phyloP scores from a whole-genome alignment of 30 jellyfish, hydroid and myxozoan genomes.

The Turritopsis rubra region DNA sequence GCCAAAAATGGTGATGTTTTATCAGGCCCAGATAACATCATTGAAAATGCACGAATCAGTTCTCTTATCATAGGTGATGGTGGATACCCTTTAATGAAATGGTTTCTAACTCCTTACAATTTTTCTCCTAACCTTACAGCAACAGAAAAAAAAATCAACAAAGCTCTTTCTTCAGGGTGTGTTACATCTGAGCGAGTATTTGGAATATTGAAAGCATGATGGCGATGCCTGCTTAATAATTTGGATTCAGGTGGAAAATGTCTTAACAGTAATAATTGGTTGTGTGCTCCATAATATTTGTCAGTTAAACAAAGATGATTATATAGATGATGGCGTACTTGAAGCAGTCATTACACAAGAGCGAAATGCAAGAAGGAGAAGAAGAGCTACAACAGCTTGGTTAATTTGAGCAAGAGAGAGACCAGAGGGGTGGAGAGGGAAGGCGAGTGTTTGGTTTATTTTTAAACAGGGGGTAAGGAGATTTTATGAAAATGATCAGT shows the following conservation, averaged over 20 bases:
- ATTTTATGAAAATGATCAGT: too few species aligned
- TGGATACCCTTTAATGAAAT: constrained; percentile 28
- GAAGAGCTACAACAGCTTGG: too few species aligned
- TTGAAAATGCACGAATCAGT: constrained; percentile 7
- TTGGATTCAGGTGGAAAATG: constrained; percentile 35
- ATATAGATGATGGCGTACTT: background rate
- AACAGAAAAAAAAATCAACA: background rate
- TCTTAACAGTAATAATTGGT: constrained; percentile 25
- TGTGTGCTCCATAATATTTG: constrained; percentile 25
- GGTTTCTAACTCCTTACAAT: constrained; percentile 38
- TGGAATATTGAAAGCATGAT: constrained; percentile 39
- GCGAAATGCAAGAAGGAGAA: too few species aligned
- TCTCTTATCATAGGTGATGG: constrained; percentile 41
- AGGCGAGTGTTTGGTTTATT: too few species aligned
- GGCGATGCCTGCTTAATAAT: constrained; percentile 42
- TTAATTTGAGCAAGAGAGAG: too few species aligned
- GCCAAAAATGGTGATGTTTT: constrained; percentile 25
- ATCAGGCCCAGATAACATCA: background rate
- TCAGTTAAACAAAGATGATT: background rate
- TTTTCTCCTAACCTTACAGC: background rate
- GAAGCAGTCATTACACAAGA: too few species aligned
- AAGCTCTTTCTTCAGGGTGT: background rate
- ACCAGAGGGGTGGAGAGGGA: too few species aligned
- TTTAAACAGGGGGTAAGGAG: too few species aligned
- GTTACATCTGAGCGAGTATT: constrained; percentile 19